Conservation (phyloP, 2,797 vertebrate genomes). For the Carduelis carduelis region DNA sequence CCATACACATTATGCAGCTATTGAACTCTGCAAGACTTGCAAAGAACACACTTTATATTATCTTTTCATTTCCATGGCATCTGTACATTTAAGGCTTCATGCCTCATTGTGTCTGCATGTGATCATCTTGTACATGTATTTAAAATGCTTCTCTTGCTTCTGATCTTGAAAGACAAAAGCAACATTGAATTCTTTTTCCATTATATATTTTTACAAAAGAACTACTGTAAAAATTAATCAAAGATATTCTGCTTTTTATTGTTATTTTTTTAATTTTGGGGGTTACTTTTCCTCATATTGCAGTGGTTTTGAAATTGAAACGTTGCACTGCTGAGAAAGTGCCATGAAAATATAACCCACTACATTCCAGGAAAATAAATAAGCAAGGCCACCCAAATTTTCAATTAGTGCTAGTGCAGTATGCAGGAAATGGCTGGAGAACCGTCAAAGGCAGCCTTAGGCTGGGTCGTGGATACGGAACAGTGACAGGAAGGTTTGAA, state of each 20-base stretch:
- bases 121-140: constrained; percentile 8
- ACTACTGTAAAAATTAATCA: constrained; percentile 59
- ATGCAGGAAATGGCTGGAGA: constrained; percentile 92
- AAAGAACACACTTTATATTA: constrained; percentile 27
- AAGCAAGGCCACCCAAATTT: constrained; percentile 99
- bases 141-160: constrained; percentile 31
- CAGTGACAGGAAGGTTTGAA: constrained; percentile 78
- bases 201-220: constrained; percentile 57
- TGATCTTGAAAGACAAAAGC: constrained; percentile 47
- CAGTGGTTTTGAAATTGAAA: constrained; percentile 84
- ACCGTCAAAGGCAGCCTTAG: constrained; percentile 79
- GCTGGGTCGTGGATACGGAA: constrained; percentile 76
- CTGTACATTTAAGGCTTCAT: not conserved
- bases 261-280: constrained; percentile 48
- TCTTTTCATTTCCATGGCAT: constrained; percentile 50
- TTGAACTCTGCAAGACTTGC: constrained; percentile 35
- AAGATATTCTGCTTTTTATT: constrained; percentile 62
- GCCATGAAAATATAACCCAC: constrained; percentile 96
- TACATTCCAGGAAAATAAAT: constrained; percentile 98
- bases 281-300: constrained; percentile 73
- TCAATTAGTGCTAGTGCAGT: constrained; percentile 95
- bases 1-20: not conserved
- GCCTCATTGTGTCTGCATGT: constrained; percentile 15
- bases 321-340: constrained; percentile 94
- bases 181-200: constrained; percentile 18